Evolutionary conservation across 2,888 invertebrate genomes (phyloP), one percentile per base, ranked within the genome.

Genomic region (Limnephilus lunatus): DNA sequence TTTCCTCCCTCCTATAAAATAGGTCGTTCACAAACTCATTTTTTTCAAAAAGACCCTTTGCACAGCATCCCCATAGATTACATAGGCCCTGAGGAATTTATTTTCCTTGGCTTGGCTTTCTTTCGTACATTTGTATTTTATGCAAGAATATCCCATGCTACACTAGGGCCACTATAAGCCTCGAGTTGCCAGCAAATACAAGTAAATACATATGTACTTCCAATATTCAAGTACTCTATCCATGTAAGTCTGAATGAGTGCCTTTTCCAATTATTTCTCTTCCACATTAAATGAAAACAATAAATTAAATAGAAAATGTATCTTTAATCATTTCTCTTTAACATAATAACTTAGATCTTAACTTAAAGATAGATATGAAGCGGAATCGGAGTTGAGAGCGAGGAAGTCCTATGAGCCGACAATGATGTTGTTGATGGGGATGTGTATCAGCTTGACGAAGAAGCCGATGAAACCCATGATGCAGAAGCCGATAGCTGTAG

Each of bases 391-490:
- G 87, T 87, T 68, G 48, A 53, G 87, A 53, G 31, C 14, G 19
- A 30, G 31, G 7, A 39, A 83, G 44, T 81, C 31, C 95, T 97
- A 97, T 95, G 98, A 98, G 95, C 98, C 98, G 95, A 99, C 98
- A 95, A 98, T 98, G 95, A 99, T 98, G 95, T 98, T 98, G 96
- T 99, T 99, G 96, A 99, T 99, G 94, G 99, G 99, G 95, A 99
- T 99, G 96, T 99, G 99, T 96, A 99, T 99, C 94, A 99, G 97
- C 96, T 99, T 99, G 81, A 99, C 99, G 94, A 99, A 99, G 97
- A 99, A 99, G 94, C 99, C 99, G 95, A 99, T 99, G 96, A 99
- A 99, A 92, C 99, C 99, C 99, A 99, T 99, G 95, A 99, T 99
- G 95, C 99, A 99, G 97, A 99, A 99, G 92, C 99, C 99, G 95